Base-by-base conservation (phyloP, 1,140 invertebrate genomes). In the Drosophila pseudoananassae region DNA sequence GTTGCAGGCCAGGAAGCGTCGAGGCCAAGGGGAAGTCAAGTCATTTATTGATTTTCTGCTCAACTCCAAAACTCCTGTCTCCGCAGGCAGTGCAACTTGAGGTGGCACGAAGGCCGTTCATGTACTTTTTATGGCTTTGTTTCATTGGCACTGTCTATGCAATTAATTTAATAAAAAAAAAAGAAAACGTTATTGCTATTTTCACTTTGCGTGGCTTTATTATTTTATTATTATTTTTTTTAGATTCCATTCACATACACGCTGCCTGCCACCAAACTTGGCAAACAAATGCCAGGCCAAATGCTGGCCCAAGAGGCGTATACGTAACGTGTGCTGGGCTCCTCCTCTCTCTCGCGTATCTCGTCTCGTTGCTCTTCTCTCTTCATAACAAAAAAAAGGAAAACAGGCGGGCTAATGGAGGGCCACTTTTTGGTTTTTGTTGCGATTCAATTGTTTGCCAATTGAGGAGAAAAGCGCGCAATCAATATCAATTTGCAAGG, bases 391-490 rank as follows among this genome's bases (percentile, higher is more conserved):
- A 65, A 66, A 65, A 66, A 64, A 71, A 46, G 20, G 9, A 46
- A 46, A 46, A 20, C 29, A 36, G 33, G n/a, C 3, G 12, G 33
- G 33, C 9, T 58, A 72, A 61, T 60, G 46, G 64, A 66, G 50
- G 63, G 31, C 65, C 31, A 27, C 23, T 15, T 55, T 54, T 40
- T 55, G n/a, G 36, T 43, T 68, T 38, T 40, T 66, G 53, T 79
- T 76, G 58, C 36, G 55, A 52, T 53, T 78, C 83, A 73, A 87
- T 85, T 85, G 83, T 85, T 76, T 87, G 82, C 78, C 82, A 85
- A 85, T 85, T 85, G 55, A 78, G 57, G 72, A 82, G 72, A 82
- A 80, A 76, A 64, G 50, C 69, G 51, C 70, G 60, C 74, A 87
- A 78, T 85, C 81, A 87, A 85, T 85, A 84, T 72, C 46, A 84